Evolutionary conservation across 2,797 vertebrate genomes (phyloP), one percentile per base, ranked within the genome.

Genomic region (Parauchenoglanis punctatus): DNA sequence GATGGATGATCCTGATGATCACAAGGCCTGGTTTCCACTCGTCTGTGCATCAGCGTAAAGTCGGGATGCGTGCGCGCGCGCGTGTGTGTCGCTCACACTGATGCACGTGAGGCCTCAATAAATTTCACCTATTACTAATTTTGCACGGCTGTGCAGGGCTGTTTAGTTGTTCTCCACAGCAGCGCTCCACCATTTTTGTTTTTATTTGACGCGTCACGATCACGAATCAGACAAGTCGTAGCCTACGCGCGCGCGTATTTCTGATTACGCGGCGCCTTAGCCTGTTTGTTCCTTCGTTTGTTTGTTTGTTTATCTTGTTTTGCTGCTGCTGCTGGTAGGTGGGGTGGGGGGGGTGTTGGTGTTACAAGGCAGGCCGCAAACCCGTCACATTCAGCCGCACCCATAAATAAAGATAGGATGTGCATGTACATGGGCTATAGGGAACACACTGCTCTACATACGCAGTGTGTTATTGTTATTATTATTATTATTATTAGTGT

Each of bases 331-430:
- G 72, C 1, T 12, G 11, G 23, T 75, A 25, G 10, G 11, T 25
- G 70, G 10, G 49, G 56, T 31, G 81, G 25, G 10, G 25, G 46
- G 46, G 6, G 5, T 77, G 76, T 0, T 81, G 80, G 25, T 83
- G 44, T 31, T 68, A 31, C 15, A 65, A 13, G 63, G 63, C 81
- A 63, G 80, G 80, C 80, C 80, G 80, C 80, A 61, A 44, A 81
- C 12, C 35, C 35, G 78, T 56, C 35, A 23, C 92, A 90, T 92
- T 92, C 91, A 90, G 88, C 81, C 85, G 81, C 81, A 83, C 81
- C 81, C 81, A 83, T 83, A 68, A 83, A 83, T 83, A 83, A 68
- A 35, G 63, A 68, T 52, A 68, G 65, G 46, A 83, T 83, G 63
- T 52, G 6, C 80, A 58, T 56, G 52, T 4, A 25, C 35, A 20